phyloP scores from a whole-genome alignment of 2,113 vertebrate species.

The Melanerpes formicivorus region DNA sequence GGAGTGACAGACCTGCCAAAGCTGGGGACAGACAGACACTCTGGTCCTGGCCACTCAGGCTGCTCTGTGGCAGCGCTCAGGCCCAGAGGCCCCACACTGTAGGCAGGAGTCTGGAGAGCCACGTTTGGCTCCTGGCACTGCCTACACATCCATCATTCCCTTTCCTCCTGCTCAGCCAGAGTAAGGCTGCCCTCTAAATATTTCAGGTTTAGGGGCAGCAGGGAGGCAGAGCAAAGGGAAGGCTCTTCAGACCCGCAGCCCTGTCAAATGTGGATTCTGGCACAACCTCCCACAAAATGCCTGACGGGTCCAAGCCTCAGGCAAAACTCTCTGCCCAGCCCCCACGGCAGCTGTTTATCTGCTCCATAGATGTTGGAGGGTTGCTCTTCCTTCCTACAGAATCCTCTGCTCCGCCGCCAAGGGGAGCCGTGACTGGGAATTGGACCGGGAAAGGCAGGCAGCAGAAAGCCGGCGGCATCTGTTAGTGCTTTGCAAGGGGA shows the following conservation, averaged over 20 bases:
- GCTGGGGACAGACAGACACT: background rate
- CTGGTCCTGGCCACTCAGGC: background rate
- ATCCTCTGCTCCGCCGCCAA: background rate
- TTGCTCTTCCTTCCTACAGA: background rate
- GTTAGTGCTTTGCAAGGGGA: background rate
- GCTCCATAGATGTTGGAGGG: background rate
- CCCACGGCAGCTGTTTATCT: slow-evolving; percentile 37
- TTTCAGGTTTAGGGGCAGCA: background rate
- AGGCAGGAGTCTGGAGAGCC: background rate
- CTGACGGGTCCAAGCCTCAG: slow-evolving; percentile 10
- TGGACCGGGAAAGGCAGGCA: background rate
- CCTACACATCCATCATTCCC: background rate
- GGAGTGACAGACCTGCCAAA: background rate
- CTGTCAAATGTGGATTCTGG: background rate
- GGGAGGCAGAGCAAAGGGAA: background rate
- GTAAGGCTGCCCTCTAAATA: background rate
- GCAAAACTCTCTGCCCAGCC: slow-evolving; percentile 27
- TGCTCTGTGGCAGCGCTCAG: fast-evolving
- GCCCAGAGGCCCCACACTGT: fast-evolving
- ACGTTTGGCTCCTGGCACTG: background rate
- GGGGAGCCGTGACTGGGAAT: slow-evolving; percentile 33
- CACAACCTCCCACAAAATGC: background rate
- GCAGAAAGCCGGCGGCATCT: slow-evolving; percentile 6
- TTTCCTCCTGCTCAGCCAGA: background rate
- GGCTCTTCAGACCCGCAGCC: background rate